A percentile compares a stretch with the other conserved stretches of the same genome.
These are phyloP conservation scores for Cathartes aura DNA, from an alignment of 2,113 vertebrate species.

Conservation along the genomic window DNA sequence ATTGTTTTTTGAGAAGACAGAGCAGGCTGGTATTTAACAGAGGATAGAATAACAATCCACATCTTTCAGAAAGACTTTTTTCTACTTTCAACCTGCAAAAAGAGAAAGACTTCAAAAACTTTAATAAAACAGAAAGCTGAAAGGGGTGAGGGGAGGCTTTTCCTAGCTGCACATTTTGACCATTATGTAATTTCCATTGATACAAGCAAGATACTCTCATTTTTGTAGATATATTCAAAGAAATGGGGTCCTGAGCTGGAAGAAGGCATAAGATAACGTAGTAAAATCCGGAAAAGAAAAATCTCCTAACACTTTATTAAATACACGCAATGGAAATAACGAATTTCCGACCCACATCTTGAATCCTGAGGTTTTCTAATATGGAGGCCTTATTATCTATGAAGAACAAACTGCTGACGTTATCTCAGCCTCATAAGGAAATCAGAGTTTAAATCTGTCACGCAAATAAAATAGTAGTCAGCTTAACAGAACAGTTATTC, in stretches of 20 bases:
- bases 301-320: not conserved
- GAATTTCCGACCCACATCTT: not conserved
- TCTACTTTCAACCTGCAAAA: not conserved
- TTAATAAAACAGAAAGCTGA: not conserved
- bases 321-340: not conserved
- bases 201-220: not conserved
- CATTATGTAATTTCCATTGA: not conserved
- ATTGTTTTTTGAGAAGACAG: not conserved
- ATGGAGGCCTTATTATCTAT: not conserved
- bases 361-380: not conserved
- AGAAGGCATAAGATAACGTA: not conserved
- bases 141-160: not conserved
- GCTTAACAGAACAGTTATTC: not conserved
- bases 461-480: not conserved
- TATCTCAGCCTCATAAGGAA: conserved; percentile 14
- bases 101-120: not conserved
- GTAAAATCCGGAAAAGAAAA: not conserved
- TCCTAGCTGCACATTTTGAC: not conserved
- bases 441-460: conserved; percentile 5
- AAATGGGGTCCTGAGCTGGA: not conserved
- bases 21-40: not conserved
- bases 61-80: not conserved
- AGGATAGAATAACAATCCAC: not conserved
- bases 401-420: not conserved
- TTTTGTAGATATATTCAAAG: not conserved